Evolutionary conservation across 53 echinoderm and acorn worm species (phyloP), one percentile per base, ranked within the genome.

Genomic region (Crossaster papposus): DNA sequence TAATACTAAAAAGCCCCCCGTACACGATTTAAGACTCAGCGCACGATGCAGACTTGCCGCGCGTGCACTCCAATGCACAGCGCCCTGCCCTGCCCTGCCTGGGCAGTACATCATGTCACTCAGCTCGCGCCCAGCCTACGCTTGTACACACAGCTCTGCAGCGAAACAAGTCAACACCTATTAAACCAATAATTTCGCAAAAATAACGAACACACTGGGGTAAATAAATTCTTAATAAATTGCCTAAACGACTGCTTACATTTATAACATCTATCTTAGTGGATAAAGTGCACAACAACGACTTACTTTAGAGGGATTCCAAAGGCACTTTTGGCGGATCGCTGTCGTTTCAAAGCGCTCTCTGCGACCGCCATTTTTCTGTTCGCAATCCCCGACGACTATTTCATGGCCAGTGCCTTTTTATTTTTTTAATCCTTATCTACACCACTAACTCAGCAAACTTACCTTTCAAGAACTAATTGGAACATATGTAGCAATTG

Each of bases 241-340:
- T 30, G 30, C 81, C 15, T 28, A 64, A 51, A n/a, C 29, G 32
- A 9, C 58, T 58, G 2, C 32, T 26, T 32, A 32, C 34, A 4
- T 30, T 55, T 7, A 20, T 32, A 31, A 13, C 1, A 29, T 31
- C 32, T 51, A 36, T 64, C 20, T 34, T 8, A 32, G 17, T 22
- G 36, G 28, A 72, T 35, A 9, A 72, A 72, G 31, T 37, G 15
- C 23, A 20, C 22, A 20, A 26, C 35, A 72, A 51, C 50, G 7
- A 84, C 84, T 84, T 84, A 84, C 84, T 84, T 84, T 1, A 72
- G 52, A 31, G 84, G 84, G 72, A 51, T 84, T 84, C 84, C 84
- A 51, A 84, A 84, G 72, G 84, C 84, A 84, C 84, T 84, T 84
- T 84, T 72, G 20, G 84, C 29, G 38, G 31, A 84, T 70, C 53